Evolutionary conservation across 2,888 invertebrate genomes (phyloP), one percentile per base, ranked within the genome.

Genomic region (Conus canariensis): DNA sequence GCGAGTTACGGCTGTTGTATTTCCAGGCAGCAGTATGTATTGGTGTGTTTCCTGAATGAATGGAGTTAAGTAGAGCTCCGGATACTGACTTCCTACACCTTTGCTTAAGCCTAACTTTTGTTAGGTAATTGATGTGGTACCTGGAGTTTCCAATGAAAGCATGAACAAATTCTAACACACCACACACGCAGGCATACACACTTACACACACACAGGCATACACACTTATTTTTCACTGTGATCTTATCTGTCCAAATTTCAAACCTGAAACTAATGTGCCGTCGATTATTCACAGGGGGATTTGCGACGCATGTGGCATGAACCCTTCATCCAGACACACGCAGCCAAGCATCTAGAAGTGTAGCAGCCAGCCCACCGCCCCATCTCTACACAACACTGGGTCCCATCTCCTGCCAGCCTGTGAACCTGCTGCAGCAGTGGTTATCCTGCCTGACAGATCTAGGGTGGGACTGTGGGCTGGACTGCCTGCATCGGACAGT

Each of bases 301-400:
- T 97, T 97, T 99, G 95, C 97, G 99, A 96, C 97, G 99, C 95
- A 99, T 99, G 99, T 99, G 99, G 99, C 98, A 98, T 95, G 99
- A 96, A 92, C 96, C 96, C 7, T 96, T 96, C 92, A 93, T 95
- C 45, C 93, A 92, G 22, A 92, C 93, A n/a, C 60, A 90, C 56
- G 92, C 93, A 19, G 91, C 95, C 60, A 96, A 96, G 92, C 94
- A 95, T 91, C 91, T 95, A 91, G 96, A 96, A 88, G 96, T 96
- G 85, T 96, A 95, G 94, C 89, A 22, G 70, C 67, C 56, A 16
- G 83, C 67, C 30, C 25, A 10, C 19, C 19, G 82, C 19, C 12
- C 19, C 45, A 74, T 74, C 74, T 74, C 7, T n/a, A 77, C 74
- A 19, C 10, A 67, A 6, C 67, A 67, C 22, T 16, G 67, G 6